These are phyloP conservation scores for Aurelia aurita complex sp. Pacific DNA, from an alignment of 30 jellyfish, hydroid and myxozoan genomes.

Conservation along the genomic window DNA sequence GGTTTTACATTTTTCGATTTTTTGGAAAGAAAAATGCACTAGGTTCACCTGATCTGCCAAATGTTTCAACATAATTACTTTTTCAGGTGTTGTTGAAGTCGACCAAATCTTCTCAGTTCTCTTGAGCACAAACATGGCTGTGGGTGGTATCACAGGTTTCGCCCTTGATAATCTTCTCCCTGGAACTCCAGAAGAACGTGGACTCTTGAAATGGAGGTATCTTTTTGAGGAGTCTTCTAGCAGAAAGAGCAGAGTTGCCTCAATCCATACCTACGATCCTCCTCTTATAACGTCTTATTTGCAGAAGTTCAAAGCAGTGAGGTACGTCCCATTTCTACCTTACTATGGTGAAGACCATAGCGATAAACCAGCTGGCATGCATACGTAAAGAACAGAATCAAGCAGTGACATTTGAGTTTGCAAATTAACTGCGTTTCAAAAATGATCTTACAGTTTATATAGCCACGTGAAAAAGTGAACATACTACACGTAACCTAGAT, in stretches of 20 bases:
- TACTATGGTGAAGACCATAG: slow-evolving; percentile 46
- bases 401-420: too few species aligned
- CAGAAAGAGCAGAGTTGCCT: slow-evolving; percentile 41
- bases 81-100: slow-evolving; percentile 67
- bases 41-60: too few species aligned
- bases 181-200: slow-evolving; percentile 95
- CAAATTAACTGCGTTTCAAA: too few species aligned
- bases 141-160: slow-evolving; percentile 93
- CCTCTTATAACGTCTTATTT: slow-evolving; percentile 64
- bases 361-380: slow-evolving; percentile 31
- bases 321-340: slow-evolving; percentile 93
- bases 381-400: slow-evolving; percentile 17
- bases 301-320: slow-evolving; percentile 33
- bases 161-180: slow-evolving; percentile 87
- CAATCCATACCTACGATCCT: slow-evolving; percentile 88
- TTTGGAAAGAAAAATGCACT: too few species aligned
- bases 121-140: slow-evolving; percentile 95
- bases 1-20: too few species aligned
- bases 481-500: too few species aligned
- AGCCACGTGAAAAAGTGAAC: too few species aligned
- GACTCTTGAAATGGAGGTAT: slow-evolving; percentile 81
- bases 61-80: background rate
- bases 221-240: slow-evolving; percentile 14
- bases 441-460: too few species aligned
- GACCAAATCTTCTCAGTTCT: slow-evolving; percentile 84